phyloP scores from a whole-genome alignment of 1,140 invertebrate genomes.

The Cotesia typhae region DNA sequence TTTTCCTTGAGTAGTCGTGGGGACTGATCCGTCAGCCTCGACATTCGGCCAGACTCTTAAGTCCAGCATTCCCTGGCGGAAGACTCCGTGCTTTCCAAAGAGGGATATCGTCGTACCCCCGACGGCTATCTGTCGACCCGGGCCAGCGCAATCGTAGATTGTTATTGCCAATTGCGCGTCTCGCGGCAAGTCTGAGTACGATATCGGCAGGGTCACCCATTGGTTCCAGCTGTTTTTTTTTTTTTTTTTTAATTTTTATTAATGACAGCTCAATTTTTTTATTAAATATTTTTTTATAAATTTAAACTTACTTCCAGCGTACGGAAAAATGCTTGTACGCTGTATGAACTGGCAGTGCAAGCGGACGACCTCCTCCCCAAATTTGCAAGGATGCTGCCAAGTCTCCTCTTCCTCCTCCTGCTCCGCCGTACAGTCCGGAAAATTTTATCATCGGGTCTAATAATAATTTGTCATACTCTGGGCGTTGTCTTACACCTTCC shows the following conservation, averaged over 20 bases:
- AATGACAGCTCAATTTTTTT: too few relatives aligned
- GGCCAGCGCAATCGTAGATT: conserved; percentile 91
- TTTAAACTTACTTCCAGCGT: conserved; percentile 81
- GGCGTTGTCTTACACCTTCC: conserved; percentile 86
- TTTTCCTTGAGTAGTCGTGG: conserved; percentile 86
- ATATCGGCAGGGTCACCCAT: conserved; percentile 92
- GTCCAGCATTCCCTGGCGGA: conserved; percentile 85
- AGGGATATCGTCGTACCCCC: conserved; percentile 91
- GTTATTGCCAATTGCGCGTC: conserved; percentile 91
- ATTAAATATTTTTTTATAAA: conserved; percentile 19
- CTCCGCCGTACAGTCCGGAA: conserved; percentile 86
- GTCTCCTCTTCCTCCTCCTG: conserved; percentile 78
- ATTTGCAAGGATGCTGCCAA: conserved; percentile 89
- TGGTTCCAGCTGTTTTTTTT: conserved; percentile 85
- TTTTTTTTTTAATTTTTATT: neutral
- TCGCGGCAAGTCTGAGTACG: conserved; percentile 90
- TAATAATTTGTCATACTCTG: conserved; percentile 87
- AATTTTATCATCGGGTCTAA: conserved; percentile 90
- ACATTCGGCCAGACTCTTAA: conserved; percentile 82
- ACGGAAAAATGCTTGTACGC: conserved; percentile 93
- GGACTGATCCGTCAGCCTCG: conserved; percentile 76
- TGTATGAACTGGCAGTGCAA: conserved; percentile 89
- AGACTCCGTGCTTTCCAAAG: conserved; percentile 92
- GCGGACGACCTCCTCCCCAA: conserved; percentile 81
- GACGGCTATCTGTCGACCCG: conserved; percentile 81